Conservation (phyloP, 2,113 vertebrate species). For the Irena cyanogastra region DNA sequence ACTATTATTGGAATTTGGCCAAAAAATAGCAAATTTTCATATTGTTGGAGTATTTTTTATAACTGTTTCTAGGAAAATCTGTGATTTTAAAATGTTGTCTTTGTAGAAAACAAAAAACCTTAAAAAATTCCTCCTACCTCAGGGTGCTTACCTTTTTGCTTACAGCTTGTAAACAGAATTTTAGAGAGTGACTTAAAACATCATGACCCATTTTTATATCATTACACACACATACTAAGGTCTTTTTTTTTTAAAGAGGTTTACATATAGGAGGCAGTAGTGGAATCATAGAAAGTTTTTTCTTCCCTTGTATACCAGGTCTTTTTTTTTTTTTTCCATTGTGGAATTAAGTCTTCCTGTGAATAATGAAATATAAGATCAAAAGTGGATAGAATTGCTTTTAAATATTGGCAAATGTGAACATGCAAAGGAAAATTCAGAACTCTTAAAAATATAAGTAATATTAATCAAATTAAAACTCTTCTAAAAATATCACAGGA, state of each 20-base stretch:
- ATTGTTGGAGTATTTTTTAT: background rate
- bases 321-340: background rate
- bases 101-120: background rate
- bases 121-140: background rate
- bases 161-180: background rate
- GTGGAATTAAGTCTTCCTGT: background rate
- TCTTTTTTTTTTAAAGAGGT: background rate
- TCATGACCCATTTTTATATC: background rate
- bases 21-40: background rate
- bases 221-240: background rate
- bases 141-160: background rate
- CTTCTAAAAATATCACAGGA: background rate
- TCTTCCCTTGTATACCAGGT: background rate
- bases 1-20: background rate
- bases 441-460: background rate
- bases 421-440: background rate
- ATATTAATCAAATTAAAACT: background rate
- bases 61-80: background rate
- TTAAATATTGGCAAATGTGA: background rate
- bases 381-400: background rate
- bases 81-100: background rate
- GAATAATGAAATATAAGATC: background rate
- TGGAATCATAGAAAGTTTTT: background rate
- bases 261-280: background rate
- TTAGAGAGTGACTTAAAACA: background rate